phyloP scores from a whole-genome alignment of 2,113 vertebrate genomes.

The Gila orcuttii region DNA sequence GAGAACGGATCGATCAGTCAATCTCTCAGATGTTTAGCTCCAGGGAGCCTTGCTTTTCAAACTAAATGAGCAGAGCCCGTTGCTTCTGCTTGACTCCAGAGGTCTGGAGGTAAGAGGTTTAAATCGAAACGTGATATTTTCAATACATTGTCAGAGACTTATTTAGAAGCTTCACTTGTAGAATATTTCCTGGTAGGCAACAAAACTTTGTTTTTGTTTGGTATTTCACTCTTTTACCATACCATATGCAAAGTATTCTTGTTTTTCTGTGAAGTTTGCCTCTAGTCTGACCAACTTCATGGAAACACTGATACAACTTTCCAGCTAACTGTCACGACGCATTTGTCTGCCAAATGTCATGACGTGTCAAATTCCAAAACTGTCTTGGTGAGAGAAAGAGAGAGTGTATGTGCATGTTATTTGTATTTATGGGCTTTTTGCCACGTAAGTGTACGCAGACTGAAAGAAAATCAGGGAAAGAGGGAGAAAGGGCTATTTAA shows the following conservation, averaged over 20 bases:
- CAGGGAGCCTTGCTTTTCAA: constrained; percentile 24
- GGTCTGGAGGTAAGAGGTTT: no score
- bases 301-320: not conserved
- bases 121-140: not conserved
- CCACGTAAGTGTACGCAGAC: not conserved
- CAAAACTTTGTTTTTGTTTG: no score
- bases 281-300: not conserved
- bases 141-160: not conserved
- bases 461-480: not conserved
- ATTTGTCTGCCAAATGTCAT: not conserved
- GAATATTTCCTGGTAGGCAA: not conserved
- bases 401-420: not conserved
- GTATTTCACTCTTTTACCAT: not conserved
- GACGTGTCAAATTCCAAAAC: not conserved
- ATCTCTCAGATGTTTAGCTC: constrained; percentile 34
- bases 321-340: not conserved
- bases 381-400: not conserved
- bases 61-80: no score
- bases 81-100: no score
- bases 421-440: not conserved
- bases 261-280: not conserved
- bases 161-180: not conserved
- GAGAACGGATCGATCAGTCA: constrained; percentile 46
- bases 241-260: not conserved
- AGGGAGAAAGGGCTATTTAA: not conserved